Percentiles rank a stretch among this genome's conserved stretches.
Conservation (phyloP, 2,888 invertebrate species). For the Thymelicus lineola region DNA sequence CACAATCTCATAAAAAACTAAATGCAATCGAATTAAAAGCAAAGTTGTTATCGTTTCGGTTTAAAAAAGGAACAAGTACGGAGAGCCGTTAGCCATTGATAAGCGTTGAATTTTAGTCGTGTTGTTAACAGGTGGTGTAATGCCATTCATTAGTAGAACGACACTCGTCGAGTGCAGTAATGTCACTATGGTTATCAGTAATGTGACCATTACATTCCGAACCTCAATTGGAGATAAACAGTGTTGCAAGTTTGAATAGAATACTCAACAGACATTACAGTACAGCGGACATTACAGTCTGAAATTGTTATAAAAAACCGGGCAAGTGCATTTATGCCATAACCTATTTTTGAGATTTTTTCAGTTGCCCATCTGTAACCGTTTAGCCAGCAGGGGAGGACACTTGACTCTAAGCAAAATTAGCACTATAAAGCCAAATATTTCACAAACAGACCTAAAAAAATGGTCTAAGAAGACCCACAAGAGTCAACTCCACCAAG, state of each 20-base stretch:
- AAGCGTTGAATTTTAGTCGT: neutral
- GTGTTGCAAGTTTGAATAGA: neutral
- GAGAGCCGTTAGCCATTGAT: neutral
- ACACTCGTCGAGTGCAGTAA: neutral
- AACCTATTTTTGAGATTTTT: too few relatives aligned
- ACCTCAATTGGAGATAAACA: neutral
- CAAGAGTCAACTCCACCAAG: too few relatives aligned
- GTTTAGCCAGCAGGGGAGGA: too few relatives aligned
- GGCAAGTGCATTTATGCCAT: too few relatives aligned
- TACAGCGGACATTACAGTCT: too few relatives aligned
- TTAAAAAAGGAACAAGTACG: slow-evolving; percentile 5
- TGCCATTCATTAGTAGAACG: slow-evolving; percentile 1
- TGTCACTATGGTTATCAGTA: neutral
- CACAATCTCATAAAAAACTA: neutral
- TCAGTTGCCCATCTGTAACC: too few relatives aligned
- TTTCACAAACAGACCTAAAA: too few relatives aligned
- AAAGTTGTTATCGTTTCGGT: neutral
- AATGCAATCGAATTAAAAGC: neutral
- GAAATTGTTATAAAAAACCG: too few relatives aligned
- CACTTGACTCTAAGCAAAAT: too few relatives aligned
- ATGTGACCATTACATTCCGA: neutral
- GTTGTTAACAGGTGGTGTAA: slow-evolving; percentile 1
- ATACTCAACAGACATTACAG: neutral
- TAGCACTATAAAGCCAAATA: too few relatives aligned
- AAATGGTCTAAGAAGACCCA: too few relatives aligned